These are phyloP conservation scores for Abscondita cerata DNA, from an alignment of 2,888 invertebrate species.

Conservation along the genomic window DNA sequence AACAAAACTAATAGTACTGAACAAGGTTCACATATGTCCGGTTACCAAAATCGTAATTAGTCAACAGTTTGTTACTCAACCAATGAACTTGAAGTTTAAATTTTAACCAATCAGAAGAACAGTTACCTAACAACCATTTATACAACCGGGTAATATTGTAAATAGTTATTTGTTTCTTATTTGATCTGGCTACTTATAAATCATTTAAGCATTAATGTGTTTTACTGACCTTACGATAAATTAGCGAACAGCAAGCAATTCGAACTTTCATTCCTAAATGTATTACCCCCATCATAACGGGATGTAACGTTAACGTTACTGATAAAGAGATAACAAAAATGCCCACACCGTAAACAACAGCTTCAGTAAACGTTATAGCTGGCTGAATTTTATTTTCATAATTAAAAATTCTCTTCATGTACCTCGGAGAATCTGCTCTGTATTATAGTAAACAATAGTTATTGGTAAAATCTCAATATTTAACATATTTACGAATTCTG, in stretches of 20 bases:
- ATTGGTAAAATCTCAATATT: not conserved
- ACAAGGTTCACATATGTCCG: too few species aligned
- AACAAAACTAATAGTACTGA: too few species aligned
- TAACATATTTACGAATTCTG: conserved; percentile 45
- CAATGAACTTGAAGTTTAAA: too few species aligned
- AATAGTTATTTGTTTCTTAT: too few species aligned
- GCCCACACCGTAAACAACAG: conserved; percentile 65
- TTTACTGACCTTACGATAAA: conserved; percentile 76
- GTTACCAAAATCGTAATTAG: too few species aligned
- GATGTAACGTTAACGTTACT: conserved; percentile 73
- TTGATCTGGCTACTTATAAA: too few species aligned
- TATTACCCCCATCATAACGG: conserved; percentile 70
- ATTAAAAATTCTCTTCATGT: conserved; percentile 48
- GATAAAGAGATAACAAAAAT: conserved; percentile 65
- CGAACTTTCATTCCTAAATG: conserved; percentile 77
- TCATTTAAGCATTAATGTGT: too few species aligned
- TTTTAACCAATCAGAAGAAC: too few species aligned
- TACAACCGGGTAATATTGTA: too few species aligned
- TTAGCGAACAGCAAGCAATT: conserved; percentile 73
- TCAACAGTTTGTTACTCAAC: too few species aligned
- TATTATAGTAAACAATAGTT: not conserved
- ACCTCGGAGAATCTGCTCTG: conserved; percentile 53
- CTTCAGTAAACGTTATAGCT: conserved; percentile 57
- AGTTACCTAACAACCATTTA: too few species aligned
- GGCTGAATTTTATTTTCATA: conserved; percentile 53